A percentile compares a stretch with the other conserved stretches of the same genome.
These are phyloP conservation scores for Gymnosoma rotundatum DNA, from an alignment of 2,888 invertebrate genomes.

Conservation along the genomic window DNA sequence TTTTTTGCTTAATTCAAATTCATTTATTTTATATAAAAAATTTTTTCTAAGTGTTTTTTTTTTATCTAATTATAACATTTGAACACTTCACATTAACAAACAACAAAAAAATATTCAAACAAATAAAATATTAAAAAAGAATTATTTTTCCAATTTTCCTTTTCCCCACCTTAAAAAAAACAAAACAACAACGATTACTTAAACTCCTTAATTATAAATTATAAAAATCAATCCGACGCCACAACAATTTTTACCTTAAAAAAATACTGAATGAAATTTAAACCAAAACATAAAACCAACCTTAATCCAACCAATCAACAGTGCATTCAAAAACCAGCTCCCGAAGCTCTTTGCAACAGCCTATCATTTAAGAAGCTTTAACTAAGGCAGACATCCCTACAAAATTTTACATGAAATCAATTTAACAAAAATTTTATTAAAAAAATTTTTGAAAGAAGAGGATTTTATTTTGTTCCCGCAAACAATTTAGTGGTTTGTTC, in stretches of 20 bases:
- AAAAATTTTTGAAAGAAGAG: neutral
- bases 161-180: slow-evolving; percentile 25
- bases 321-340: slow-evolving; percentile 82
- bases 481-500: too few relatives aligned
- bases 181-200: neutral
- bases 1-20: slow-evolving; percentile 19
- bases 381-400: slow-evolving; percentile 60
- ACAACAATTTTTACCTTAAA: neutral
- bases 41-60: slow-evolving; percentile 59
- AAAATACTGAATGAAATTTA: neutral
- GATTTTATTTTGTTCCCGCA: slow-evolving; percentile 3
- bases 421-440: slow-evolving; percentile 9
- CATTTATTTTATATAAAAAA: neutral
- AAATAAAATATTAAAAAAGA: slow-evolving; percentile 36
- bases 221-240: neutral
- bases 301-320: slow-evolving; percentile 70
- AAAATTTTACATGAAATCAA: slow-evolving; percentile 40
- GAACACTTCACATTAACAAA: neutral
- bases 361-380: slow-evolving; percentile 75
- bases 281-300: slow-evolving; percentile 47
- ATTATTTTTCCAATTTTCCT: slow-evolving; percentile 70
- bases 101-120: neutral
- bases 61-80: neutral
- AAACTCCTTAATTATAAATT: neutral
- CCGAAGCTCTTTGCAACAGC: slow-evolving; percentile 81